Evolutionary conservation across 2,888 invertebrate species (phyloP).

Genomic region (Folsomia manolachei): DNA sequence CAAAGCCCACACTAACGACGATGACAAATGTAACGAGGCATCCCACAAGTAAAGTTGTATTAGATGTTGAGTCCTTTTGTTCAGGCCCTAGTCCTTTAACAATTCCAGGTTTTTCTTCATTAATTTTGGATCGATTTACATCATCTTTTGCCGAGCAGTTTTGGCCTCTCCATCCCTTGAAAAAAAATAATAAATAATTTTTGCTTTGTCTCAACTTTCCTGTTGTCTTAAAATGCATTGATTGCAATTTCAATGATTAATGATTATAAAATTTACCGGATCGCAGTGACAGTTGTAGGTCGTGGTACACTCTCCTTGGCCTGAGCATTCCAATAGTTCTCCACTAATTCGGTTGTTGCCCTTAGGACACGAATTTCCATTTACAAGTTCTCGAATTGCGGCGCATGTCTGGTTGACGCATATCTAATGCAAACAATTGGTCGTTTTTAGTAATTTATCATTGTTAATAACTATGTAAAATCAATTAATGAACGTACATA

Average conservation of each 20-base stretch:
- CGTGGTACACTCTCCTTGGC: conserved; percentile 43
- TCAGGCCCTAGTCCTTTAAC: conserved; percentile 36
- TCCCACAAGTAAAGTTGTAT: conserved; percentile 31
- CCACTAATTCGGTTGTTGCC: conserved; percentile 18
- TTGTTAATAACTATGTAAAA: not conserved
- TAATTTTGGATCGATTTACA: conserved; percentile 16
- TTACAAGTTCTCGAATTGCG: conserved; percentile 30
- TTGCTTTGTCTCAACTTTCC: not conserved
- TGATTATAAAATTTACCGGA: too few relatives aligned
- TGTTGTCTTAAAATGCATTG: too few relatives aligned
- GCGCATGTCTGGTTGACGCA: conserved; percentile 40
- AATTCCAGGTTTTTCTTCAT: conserved; percentile 29
- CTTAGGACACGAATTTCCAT: conserved; percentile 31
- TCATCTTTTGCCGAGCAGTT: conserved; percentile 31
- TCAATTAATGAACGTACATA: too few relatives aligned
- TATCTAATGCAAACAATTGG: conserved; percentile 21
- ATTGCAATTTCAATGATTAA: too few relatives aligned
- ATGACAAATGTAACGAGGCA: conserved; percentile 40
- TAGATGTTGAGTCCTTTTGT: conserved; percentile 35
- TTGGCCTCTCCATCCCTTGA: not conserved
- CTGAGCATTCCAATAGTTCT: conserved; percentile 41
- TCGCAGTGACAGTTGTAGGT: conserved; percentile 34
- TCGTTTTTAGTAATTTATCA: too few relatives aligned
- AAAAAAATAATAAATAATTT: not conserved
- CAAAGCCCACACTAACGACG: conserved; percentile 37